These are phyloP conservation scores for Bursaphelenchus okinawaensis DNA, from an alignment of 2,888 invertebrate species.

Conservation along the genomic window DNA sequence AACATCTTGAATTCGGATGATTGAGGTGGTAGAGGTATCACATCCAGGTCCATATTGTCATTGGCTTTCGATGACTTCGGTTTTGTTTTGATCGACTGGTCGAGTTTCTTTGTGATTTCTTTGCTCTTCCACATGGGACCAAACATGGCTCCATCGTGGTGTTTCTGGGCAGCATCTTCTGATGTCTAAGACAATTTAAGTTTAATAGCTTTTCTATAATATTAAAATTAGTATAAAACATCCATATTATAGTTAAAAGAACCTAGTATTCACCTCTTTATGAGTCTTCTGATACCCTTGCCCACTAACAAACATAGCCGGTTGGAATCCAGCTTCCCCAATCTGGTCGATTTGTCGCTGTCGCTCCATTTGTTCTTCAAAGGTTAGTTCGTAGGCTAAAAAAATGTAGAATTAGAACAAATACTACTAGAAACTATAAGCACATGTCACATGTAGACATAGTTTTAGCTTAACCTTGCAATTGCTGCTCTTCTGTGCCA, in stretches of 20 bases:
- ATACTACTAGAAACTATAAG: too few species aligned
- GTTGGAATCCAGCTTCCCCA: not conserved
- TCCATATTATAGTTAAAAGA: too few species aligned
- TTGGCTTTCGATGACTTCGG: too few species aligned
- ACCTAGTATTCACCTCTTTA: not conserved
- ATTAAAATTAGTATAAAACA: too few species aligned
- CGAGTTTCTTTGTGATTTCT: not conserved
- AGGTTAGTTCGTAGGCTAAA: too few species aligned
- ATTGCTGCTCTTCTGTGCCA: too few species aligned
- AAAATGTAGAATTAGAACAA: too few species aligned
- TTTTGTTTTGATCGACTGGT: not conserved
- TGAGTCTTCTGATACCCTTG: not conserved
- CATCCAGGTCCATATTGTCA: not conserved
- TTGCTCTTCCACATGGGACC: not conserved
- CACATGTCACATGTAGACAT: too few species aligned
- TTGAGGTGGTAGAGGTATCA: not conserved
- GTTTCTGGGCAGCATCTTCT: not conserved
- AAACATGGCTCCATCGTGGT: not conserved
- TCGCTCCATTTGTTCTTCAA: not conserved
- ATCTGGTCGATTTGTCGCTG: not conserved
- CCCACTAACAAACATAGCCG: not conserved
- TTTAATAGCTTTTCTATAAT: not conserved
- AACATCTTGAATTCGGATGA: not conserved
- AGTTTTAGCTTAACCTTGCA: too few species aligned
- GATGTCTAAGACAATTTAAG: not conserved